Evolutionary conservation across 2,888 invertebrate species (phyloP).

Genomic region (Cheilosia pagana): DNA sequence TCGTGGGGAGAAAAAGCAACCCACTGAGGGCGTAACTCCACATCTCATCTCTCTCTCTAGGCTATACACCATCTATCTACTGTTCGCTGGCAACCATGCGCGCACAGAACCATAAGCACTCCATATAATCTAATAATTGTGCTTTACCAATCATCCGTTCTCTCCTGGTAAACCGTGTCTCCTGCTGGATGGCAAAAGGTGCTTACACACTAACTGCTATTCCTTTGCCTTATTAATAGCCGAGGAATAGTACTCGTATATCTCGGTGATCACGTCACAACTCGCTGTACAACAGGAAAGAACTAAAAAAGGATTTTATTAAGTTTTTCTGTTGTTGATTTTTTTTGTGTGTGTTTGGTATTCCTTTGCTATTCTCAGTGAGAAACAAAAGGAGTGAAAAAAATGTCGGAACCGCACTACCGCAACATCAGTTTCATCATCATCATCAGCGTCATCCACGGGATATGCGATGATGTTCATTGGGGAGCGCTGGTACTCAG

Average conservation of each 20-base stretch:
- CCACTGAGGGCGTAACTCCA: slow-evolving; percentile 60
- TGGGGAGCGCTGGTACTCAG: slow-evolving; percentile 54
- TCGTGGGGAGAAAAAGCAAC: slow-evolving; percentile 4
- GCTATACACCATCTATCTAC: slow-evolving; percentile 55
- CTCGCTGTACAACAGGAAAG: slow-evolving; percentile 46
- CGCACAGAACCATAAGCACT: slow-evolving; percentile 67
- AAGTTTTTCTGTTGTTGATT: background rate
- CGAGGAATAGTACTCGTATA: slow-evolving; percentile 54
- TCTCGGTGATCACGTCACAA: slow-evolving; percentile 68
- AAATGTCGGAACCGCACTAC: slow-evolving; percentile 30
- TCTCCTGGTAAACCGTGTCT: slow-evolving; percentile 28
- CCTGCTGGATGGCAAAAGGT: slow-evolving; percentile 25
- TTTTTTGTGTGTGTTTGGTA: background rate
- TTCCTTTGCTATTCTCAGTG: slow-evolving; percentile 17
- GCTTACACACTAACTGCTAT: slow-evolving; percentile 58
- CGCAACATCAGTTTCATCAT: slow-evolving; percentile 48
- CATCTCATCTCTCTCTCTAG: slow-evolving; percentile 56
- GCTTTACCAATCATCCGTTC: slow-evolving; percentile 65
- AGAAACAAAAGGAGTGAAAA: slow-evolving; percentile 54
- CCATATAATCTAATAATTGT: slow-evolving; percentile 74
- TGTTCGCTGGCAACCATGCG: slow-evolving; percentile 22
- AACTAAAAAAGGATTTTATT: slow-evolving; percentile 38
- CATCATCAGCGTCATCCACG: slow-evolving; percentile 13
- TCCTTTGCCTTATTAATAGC: slow-evolving; percentile 67
- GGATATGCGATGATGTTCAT: slow-evolving; percentile 43